A percentile compares a stretch with the other conserved stretches of the same genome.
phyloP scores from a whole-genome alignment of 2,888 invertebrate genomes.

The Heliothis peltigera region DNA sequence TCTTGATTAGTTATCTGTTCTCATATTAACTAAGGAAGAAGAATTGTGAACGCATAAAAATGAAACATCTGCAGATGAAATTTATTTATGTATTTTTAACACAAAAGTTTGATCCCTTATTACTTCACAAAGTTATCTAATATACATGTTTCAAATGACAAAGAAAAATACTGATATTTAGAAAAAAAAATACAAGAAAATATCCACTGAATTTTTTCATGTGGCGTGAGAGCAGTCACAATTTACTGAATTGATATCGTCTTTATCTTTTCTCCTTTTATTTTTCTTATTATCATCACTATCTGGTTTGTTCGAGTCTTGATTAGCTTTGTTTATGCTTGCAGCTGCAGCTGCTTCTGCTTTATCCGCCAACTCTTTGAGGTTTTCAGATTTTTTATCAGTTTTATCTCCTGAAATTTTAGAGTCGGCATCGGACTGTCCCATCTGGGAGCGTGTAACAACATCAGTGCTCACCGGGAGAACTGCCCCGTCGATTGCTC shows the following conservation, averaged over 20 bases:
- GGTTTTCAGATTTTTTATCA: background rate
- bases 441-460: conserved; percentile 95
- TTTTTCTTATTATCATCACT: background rate
- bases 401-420: conserved; percentile 61
- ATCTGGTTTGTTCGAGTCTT: background rate
- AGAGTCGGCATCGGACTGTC: conserved; percentile 96
- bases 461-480: conserved; percentile 94
- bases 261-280: background rate
- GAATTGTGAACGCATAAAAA: background rate
- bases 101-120: too few relatives aligned
- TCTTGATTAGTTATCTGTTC: too few relatives aligned
- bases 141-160: too few relatives aligned
- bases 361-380: background rate
- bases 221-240: background rate
- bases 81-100: too few relatives aligned
- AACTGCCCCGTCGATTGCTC: conserved; percentile 97
- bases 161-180: too few relatives aligned
- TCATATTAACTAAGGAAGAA: too few relatives aligned
- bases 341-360: background rate
- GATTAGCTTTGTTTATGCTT: background rate
- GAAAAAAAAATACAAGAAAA: too few relatives aligned
- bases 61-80: background rate
- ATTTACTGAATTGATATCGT: background rate
- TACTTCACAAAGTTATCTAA: too few relatives aligned
- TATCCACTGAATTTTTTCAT: too few relatives aligned